Evolutionary conservation across 2,113 vertebrate genomes (phyloP).

Genomic region (Phalacrocorax carbo): DNA sequence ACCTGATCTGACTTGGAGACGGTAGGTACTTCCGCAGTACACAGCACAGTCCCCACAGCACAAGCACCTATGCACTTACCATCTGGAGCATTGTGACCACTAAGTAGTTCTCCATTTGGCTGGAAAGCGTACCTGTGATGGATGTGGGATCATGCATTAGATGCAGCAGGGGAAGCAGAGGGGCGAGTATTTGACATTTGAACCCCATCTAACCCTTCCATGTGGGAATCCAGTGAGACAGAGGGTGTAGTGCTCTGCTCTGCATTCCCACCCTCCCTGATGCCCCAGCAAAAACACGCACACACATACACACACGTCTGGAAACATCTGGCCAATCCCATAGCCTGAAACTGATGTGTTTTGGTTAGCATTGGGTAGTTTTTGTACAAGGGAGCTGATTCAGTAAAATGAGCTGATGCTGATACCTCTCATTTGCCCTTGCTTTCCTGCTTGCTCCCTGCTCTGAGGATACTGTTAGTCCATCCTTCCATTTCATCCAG

Average conservation of each 20-base stretch:
- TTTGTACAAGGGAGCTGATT: neutral
- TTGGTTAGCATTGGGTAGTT: neutral
- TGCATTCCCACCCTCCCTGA: neutral
- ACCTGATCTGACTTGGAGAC: neutral
- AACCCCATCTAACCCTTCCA: neutral
- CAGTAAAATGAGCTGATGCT: neutral
- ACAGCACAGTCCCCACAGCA: neutral
- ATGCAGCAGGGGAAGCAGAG: neutral
- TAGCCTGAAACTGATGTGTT: neutral
- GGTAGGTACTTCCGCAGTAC: neutral
- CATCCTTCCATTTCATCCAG: neutral
- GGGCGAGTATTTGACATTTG: neutral
- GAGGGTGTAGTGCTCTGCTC: neutral
- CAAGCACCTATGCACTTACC: neutral
- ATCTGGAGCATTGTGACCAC: neutral
- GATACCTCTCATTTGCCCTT: neutral
- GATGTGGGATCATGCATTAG: neutral
- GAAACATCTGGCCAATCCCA: neutral
- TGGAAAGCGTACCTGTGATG: neutral
- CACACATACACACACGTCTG: accelerated
- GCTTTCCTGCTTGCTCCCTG: neutral
- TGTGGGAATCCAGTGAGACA: neutral
- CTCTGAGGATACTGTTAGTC: neutral
- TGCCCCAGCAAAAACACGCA: neutral
- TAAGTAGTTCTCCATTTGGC: neutral